Conservation (phyloP, 1,140 invertebrate genomes). For the Ericerus pela region DNA sequence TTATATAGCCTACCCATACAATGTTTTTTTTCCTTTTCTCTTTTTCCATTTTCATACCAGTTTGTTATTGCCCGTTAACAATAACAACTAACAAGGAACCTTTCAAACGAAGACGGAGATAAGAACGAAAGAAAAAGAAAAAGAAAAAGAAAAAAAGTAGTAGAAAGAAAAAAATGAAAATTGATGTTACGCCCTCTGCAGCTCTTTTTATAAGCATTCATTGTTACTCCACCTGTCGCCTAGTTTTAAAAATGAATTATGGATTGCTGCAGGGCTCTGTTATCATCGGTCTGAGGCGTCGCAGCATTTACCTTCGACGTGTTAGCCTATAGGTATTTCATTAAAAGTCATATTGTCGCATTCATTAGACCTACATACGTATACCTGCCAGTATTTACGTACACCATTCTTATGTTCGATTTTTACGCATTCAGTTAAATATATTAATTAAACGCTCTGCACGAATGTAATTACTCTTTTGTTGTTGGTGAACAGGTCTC, state of each 20-base stretch:
- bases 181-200: constrained; percentile 4
- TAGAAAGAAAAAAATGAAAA: background rate
- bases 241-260: background rate
- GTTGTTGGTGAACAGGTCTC: no score
- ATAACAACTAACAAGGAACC: background rate
- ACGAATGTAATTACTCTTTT: no score
- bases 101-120: background rate
- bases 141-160: background rate
- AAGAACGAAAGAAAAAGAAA: background rate
- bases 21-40: background rate
- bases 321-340: no score
- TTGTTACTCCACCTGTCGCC: constrained; percentile 3
- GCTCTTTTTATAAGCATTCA: background rate
- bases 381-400: no score
- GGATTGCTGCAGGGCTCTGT: no score
- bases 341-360: no score
- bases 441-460: no score
- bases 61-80: background rate
- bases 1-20: background rate
- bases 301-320: no score
- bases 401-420: no score
- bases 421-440: no score
- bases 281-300: no score
- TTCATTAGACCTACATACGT: no score
- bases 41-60: background rate